Percentiles rank a stretch among this genome's conserved stretches.
phyloP scores from a whole-genome alignment of 2,113 vertebrate genomes.

The Platichthys stellatus region DNA sequence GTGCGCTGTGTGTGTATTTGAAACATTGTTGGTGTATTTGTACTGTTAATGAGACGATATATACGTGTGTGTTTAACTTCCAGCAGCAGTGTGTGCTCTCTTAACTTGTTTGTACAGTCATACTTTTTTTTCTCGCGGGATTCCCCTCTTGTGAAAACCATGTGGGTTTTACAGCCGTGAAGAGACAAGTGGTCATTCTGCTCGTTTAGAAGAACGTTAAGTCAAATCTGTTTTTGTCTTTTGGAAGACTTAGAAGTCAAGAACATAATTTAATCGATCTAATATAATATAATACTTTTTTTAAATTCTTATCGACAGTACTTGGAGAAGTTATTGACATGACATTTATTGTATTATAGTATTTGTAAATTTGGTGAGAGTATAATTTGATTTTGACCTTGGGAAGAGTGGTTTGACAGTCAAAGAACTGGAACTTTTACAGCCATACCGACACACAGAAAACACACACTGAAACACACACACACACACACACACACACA shows the following conservation, averaged over 20 bases:
- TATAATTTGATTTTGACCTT: background rate
- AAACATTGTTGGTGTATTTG: conserved; percentile 22
- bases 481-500: background rate
- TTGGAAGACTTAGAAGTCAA: background rate
- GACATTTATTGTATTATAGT: background rate
- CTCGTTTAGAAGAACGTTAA: background rate
- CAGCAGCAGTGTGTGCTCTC: too few species aligned
- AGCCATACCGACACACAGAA: background rate
- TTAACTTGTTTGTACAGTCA: background rate
- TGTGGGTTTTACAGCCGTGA: conserved; percentile 37
- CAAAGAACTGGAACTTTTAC: background rate
- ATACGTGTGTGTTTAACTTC: background rate
- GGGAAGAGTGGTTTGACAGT: background rate
- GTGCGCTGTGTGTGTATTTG: background rate
- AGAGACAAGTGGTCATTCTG: conserved; percentile 3
- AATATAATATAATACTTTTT: background rate
- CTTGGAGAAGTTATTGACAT: background rate
- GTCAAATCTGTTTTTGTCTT: background rate
- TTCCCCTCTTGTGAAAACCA: conserved; percentile 5
- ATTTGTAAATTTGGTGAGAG: too few species aligned
- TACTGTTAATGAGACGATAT: background rate
- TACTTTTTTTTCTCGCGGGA: background rate
- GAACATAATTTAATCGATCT: background rate
- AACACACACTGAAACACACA: background rate
- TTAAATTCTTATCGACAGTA: background rate